Conservation (phyloP, 2,113 vertebrate species). For the Clarias magur region DNA sequence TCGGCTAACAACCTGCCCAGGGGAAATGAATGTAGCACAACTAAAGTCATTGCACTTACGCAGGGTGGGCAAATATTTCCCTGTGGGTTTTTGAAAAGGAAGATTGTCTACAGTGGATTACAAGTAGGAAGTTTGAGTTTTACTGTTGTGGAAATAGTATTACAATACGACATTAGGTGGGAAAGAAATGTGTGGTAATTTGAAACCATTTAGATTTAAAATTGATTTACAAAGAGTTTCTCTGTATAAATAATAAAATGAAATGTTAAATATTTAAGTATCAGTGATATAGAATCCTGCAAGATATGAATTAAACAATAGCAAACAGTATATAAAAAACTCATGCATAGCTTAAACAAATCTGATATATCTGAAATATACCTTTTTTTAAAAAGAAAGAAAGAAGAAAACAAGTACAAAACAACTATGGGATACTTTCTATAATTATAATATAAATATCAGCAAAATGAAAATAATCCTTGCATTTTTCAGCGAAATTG, state of each 20-base stretch:
- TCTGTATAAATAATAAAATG: not conserved
- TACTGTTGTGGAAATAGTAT: slow-evolving; percentile 15
- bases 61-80: slow-evolving; percentile 29
- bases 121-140: slow-evolving; percentile 16
- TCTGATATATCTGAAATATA: not conserved
- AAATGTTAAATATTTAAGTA: not conserved
- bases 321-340: not conserved
- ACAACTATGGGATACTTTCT: not conserved
- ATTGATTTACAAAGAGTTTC: not conserved
- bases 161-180: not conserved
- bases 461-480: not conserved
- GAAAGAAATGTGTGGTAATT: not conserved
- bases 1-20: slow-evolving; percentile 45
- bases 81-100: slow-evolving; percentile 20
- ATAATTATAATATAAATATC: not conserved
- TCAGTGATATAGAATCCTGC: no score
- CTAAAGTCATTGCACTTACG: slow-evolving; percentile 41
- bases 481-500: no score
- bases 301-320: not conserved
- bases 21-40: slow-evolving; percentile 46
- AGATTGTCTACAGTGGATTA: slow-evolving; percentile 19
- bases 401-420: no score
- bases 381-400: no score
- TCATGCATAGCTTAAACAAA: not conserved
- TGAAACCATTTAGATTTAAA: not conserved